phyloP scores from a whole-genome alignment of 2,113 vertebrate species.

The Athene noctua region DNA sequence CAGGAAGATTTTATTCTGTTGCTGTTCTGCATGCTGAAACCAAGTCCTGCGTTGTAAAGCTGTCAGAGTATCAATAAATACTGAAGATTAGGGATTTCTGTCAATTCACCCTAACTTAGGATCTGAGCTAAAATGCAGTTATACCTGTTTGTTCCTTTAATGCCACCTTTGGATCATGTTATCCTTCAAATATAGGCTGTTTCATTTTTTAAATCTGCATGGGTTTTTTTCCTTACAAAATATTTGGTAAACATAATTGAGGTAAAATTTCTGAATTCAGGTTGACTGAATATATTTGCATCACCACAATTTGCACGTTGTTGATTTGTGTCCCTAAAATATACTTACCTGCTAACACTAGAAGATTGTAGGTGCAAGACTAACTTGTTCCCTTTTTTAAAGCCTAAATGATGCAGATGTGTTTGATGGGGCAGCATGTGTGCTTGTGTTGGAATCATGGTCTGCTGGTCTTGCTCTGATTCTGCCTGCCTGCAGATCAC shows the following conservation, averaged over 20 bases:
- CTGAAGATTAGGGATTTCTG: not conserved
- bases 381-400: not conserved
- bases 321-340: not conserved
- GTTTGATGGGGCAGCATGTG: not conserved
- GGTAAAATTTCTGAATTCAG: not conserved
- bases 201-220: not conserved
- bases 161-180: not conserved
- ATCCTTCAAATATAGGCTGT: not conserved
- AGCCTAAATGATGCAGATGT: not conserved
- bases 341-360: not conserved
- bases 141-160: not conserved
- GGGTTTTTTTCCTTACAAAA: not conserved
- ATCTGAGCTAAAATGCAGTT: not conserved
- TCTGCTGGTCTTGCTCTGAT: not conserved
- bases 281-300: not conserved
- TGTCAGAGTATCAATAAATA: not conserved
- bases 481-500: not conserved
- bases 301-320: not conserved
- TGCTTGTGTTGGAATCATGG: not conserved
- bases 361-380: not conserved
- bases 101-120: not conserved
- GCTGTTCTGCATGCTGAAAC: not conserved
- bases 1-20: not conserved
- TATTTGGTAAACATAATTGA: not conserved
- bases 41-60: not conserved